Evolutionary conservation across 2,888 invertebrate species (phyloP), one percentile per base, ranked within the genome.

Genomic region (Barypeithes pellucidus): DNA sequence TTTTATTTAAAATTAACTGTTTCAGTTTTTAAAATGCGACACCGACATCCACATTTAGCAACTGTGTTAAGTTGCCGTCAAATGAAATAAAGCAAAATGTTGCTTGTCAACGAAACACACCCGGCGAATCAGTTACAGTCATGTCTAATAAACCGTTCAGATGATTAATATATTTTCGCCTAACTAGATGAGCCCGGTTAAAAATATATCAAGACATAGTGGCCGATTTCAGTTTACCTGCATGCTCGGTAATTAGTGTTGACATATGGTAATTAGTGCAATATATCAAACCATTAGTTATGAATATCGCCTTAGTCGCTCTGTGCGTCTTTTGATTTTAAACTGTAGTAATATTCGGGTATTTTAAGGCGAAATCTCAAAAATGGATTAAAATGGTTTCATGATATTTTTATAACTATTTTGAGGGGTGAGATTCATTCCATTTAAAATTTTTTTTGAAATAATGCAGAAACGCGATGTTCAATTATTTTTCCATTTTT

Each of bases 81-180:
- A 39, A 24, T n/a, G 50, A 50, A n/a, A 50, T 24, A 24, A n/a
- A 50, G 12, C 50, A 50, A 50, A n/a, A 50, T 50, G 50, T 50
- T 20, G 50, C 50, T n/a, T 50, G 50, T 50, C 50, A 20, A 39
- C 39, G 39, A n/a, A 12, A 39, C 24, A 12, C 50, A 12, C 50
- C 22, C 9, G 47, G 47, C 11, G 47, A 11, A 50, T 50, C 24
- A 50, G 22, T 24, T 50, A 16, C 50, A 1, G n/a, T 50, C 50
- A 11, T 39, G 39, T 50, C 20, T 47, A 47, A 47, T 20, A 50
- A 50, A 50, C 24, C 22, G 22, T 50, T 11, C 24, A 7, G 50
- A n/a, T 12, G n/a, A 50, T 50, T 50, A 22, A 50, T 50, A n/a
- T 50, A 50, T 50, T 50, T 24, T 50, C 50, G 12, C 50, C 24